Base-by-base conservation (phyloP, 2,113 vertebrate species). In the Microtus oregoni region DNA sequence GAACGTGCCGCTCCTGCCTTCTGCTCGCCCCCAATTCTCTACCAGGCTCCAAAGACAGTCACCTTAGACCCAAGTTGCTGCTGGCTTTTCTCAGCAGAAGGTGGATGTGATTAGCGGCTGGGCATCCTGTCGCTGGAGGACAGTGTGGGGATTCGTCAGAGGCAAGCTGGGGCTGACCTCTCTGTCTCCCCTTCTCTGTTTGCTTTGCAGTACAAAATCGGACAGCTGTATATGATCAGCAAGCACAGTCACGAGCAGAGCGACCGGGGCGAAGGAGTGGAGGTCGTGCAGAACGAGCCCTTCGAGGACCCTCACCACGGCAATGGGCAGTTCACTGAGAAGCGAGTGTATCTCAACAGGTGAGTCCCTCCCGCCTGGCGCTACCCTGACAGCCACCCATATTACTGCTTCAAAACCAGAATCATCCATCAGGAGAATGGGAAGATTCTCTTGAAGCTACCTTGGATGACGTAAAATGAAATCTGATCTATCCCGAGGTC, bases 261-360 rank as follows among this genome's bases (percentile, higher is more conserved):
- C 28, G 99, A 99, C 92, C 99, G 99, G 35, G 99, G 99, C 13
- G 99, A 99, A 97, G 99, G 99, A 0, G 99, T 99, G 96, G 99
- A 99, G 97, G 99, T 99, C 58, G 99, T 99, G 94, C 99, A 99
- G 98, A 99, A 99, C 1, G 99, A 99, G 76, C 99, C 99, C 38
- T 99, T 99, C 0, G 99, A 99, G 24, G 99, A 99, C 97, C 99
- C 99, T 32, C 98, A 98, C 88, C 99, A 99, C 0, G 99, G 99
- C 97, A 98, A 99, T 26, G 99, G 99, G 68, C 99, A 99, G 98
- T 99, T 99, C 96, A 99, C 99, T 2, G 99, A 99, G 98, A 99
- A 99, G 98, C 99, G 99, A 0, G 99, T 99, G 96, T 99, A 99
- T 99, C 99, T 99, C 98, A 99, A 99, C 99, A 99, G 99, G 99